Percentiles rank a stretch among this genome's conserved stretches.
These are phyloP conservation scores for Myotis myotis DNA, from an alignment of 2,797 vertebrate genomes.

Conservation along the genomic window DNA sequence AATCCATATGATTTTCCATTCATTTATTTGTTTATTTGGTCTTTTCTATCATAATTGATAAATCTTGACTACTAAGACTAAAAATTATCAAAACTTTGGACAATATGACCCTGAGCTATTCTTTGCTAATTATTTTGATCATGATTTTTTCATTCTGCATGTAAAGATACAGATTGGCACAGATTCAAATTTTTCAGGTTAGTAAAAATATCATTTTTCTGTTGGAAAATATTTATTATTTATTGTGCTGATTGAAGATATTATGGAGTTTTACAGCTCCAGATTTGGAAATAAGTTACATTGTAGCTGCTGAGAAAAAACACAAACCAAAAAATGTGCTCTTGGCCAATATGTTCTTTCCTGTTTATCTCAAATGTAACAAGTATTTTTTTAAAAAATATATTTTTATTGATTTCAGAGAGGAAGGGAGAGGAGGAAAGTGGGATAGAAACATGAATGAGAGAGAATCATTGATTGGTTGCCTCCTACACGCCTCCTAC, in stretches of 20 bases:
- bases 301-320: neutral
- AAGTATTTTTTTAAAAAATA: neutral
- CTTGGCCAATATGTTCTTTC: neutral
- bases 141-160: neutral
- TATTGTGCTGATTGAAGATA: neutral
- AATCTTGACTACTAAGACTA: neutral
- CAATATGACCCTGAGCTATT: neutral
- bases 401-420: too few species aligned
- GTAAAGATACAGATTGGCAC: neutral
- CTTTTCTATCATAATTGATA: neutral
- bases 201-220: neutral
- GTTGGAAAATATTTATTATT: neutral
- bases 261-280: neutral
- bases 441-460: too few species aligned
- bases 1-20: constrained; percentile 4
- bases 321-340: neutral
- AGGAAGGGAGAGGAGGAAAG: too few species aligned
- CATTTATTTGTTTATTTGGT: constrained; percentile 4
- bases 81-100: neutral
- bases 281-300: neutral
- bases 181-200: neutral
- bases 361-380: neutral
- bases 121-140: neutral
- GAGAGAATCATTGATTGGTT: too few species aligned
- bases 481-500: too few species aligned